Conservation (phyloP, 2,797 vertebrate genomes). For the Brachyalestes nurse region DNA sequence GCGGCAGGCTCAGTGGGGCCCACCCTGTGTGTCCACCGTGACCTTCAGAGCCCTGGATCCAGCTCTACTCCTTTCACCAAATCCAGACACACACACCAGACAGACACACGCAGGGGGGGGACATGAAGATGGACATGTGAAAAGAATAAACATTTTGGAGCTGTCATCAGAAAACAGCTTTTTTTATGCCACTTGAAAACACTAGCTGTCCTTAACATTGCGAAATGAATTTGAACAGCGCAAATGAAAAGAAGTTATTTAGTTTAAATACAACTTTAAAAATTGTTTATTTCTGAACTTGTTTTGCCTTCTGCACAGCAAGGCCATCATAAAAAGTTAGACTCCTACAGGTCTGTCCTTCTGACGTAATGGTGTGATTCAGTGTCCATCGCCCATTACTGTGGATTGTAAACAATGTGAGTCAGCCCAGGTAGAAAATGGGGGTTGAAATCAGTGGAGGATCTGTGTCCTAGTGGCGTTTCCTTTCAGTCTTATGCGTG, state of each 20-base stretch:
- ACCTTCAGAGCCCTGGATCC: not conserved
- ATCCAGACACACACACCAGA: conserved; percentile 3
- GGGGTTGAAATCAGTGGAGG: conserved; percentile 34
- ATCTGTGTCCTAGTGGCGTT: conserved; percentile 48
- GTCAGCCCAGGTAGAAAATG: conserved; percentile 18
- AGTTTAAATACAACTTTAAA: too few species aligned
- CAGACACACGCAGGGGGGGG: not conserved
- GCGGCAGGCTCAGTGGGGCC: not conserved
- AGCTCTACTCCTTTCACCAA: not conserved
- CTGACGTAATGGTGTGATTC: not conserved
- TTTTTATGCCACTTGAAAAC: too few species aligned
- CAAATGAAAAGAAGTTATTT: too few species aligned
- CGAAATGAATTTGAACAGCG: too few species aligned
- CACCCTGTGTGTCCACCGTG: not conserved
- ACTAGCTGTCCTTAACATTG: too few species aligned
- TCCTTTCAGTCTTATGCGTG: conserved; percentile 46
- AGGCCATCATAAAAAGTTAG: not conserved
- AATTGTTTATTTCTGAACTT: too few species aligned
- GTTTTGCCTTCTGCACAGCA: not conserved
- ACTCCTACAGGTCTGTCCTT: not conserved
- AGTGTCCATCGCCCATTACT: conserved; percentile 25
- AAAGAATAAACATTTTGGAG: not conserved
- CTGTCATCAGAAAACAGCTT: not conserved
- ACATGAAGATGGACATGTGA: conserved; percentile 2
- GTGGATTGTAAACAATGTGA: conserved; percentile 37